These are phyloP conservation scores for Eretmocerus hayati DNA, from an alignment of 2,888 invertebrate species.

Conservation along the genomic window DNA sequence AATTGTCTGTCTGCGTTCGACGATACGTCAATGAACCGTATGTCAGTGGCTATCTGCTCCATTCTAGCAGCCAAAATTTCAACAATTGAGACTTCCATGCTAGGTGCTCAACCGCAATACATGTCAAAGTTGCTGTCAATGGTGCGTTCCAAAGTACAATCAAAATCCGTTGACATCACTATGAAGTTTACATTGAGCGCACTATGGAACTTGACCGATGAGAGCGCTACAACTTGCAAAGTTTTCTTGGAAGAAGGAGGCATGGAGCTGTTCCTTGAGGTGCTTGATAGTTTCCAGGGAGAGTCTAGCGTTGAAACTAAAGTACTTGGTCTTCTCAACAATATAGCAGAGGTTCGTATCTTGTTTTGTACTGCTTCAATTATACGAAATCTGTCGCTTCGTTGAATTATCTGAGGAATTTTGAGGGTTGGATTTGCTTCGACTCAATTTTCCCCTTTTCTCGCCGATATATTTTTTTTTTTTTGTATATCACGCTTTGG, in stretches of 20 bases:
- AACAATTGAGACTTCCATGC: slow-evolving; percentile 59
- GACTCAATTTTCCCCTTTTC: too few relatives aligned
- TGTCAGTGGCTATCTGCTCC: slow-evolving; percentile 75
- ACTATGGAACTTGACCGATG: slow-evolving; percentile 73
- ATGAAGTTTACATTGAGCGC: slow-evolving; percentile 71
- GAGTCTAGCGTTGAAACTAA: slow-evolving; percentile 68
- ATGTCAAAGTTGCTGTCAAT: slow-evolving; percentile 62
- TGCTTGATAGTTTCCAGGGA: slow-evolving; percentile 57
- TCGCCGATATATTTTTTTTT: too few relatives aligned
- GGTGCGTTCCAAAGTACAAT: slow-evolving; percentile 53
- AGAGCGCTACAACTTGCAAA: slow-evolving; percentile 63
- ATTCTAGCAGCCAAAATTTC: slow-evolving; percentile 60
- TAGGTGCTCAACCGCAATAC: slow-evolving; percentile 60
- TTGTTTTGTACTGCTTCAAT: too few relatives aligned
- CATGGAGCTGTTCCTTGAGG: slow-evolving; percentile 58
- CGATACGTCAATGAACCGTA: slow-evolving; percentile 64
- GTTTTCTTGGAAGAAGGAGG: slow-evolving; percentile 64
- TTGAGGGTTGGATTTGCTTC: too few relatives aligned
- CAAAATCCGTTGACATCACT: slow-evolving; percentile 56
- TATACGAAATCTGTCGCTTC: too few relatives aligned
- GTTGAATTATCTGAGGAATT: too few relatives aligned
- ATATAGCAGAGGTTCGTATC: slow-evolving; percentile 62
- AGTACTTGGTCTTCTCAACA: slow-evolving; percentile 66
- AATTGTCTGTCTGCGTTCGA: slow-evolving; percentile 64
- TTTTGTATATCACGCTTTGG: too few relatives aligned